phyloP scores from a whole-genome alignment of 2,113 vertebrate genomes.

The Brienomyrus longianalis region DNA sequence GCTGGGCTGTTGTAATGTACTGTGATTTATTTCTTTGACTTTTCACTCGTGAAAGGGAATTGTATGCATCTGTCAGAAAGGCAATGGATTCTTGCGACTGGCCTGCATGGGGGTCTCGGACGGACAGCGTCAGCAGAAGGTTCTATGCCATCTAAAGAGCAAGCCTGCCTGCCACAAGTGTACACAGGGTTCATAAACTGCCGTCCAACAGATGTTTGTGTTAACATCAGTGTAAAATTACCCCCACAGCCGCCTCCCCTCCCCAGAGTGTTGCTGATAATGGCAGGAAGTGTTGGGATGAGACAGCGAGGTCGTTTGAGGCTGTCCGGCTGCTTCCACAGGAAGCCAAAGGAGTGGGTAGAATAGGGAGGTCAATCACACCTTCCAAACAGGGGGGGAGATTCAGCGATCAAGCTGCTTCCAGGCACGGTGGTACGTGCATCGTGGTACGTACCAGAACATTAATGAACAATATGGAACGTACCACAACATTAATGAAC shows the following conservation, averaged over 20 bases:
- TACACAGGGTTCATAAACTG: background rate
- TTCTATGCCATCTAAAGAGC: background rate
- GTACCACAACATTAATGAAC: too few species aligned
- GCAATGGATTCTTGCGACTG: background rate
- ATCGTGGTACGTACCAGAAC: background rate
- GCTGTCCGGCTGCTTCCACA: constrained; percentile 21
- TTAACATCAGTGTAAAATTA: constrained; percentile 33
- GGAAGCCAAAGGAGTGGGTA: constrained; percentile 16
- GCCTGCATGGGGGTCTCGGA: background rate
- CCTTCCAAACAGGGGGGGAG: background rate
- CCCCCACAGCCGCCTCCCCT: constrained; percentile 25
- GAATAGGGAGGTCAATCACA: constrained; percentile 22
- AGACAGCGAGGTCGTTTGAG: constrained; percentile 28
- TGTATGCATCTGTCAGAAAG: background rate
- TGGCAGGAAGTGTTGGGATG: constrained; percentile 34
- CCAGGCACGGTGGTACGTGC: background rate
- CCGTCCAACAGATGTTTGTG: background rate
- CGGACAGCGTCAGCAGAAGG: background rate
- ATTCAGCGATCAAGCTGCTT: background rate
- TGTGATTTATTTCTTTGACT: background rate
- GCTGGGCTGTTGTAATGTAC: background rate
- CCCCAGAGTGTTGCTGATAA: constrained; percentile 32
- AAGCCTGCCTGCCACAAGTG: background rate
- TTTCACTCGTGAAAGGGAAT: background rate
- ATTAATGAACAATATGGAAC: background rate